A percentile compares a stretch with the other conserved stretches of the same genome.
Conservation (phyloP, 1,140 invertebrate species). For the Trichonephila inaurata region DNA sequence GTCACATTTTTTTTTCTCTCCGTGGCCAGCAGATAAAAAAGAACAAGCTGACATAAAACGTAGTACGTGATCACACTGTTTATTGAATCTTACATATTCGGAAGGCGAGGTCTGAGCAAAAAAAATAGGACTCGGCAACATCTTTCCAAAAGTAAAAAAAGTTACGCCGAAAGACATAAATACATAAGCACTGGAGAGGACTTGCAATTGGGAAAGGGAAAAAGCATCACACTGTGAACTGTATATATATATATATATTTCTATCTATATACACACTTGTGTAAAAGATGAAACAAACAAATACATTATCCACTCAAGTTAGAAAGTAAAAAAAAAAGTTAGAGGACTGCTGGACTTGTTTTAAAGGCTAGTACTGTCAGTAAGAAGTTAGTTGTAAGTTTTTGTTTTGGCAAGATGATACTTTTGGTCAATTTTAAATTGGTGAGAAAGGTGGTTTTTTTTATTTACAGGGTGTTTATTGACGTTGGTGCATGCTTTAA, state of each 20-base stretch:
- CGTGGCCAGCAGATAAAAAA: constrained; percentile 25
- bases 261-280: background rate
- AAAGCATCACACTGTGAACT: background rate
- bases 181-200: constrained; percentile 12
- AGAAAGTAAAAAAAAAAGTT: background rate
- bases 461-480: background rate
- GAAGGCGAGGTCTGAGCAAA: background rate
- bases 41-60: constrained; percentile 60
- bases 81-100: constrained; percentile 65
- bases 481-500: background rate
- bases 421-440: constrained; percentile 11
- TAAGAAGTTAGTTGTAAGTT: background rate
- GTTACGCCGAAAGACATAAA: constrained; percentile 54
- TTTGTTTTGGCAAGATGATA: background rate
- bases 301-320: constrained; percentile 39
- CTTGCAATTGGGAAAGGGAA: background rate
- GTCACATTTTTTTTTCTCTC: background rate
- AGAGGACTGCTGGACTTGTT: background rate
- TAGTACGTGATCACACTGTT: constrained; percentile 63
- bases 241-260: constrained; percentile 17
- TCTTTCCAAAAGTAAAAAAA: constrained; percentile 26
- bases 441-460: background rate
- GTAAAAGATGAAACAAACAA: constrained; percentile 13
- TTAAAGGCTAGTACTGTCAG: background rate
- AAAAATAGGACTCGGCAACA: background rate